These are phyloP conservation scores for Chelonia mydas DNA, from an alignment of 2,797 vertebrate genomes.

Conservation along the genomic window DNA sequence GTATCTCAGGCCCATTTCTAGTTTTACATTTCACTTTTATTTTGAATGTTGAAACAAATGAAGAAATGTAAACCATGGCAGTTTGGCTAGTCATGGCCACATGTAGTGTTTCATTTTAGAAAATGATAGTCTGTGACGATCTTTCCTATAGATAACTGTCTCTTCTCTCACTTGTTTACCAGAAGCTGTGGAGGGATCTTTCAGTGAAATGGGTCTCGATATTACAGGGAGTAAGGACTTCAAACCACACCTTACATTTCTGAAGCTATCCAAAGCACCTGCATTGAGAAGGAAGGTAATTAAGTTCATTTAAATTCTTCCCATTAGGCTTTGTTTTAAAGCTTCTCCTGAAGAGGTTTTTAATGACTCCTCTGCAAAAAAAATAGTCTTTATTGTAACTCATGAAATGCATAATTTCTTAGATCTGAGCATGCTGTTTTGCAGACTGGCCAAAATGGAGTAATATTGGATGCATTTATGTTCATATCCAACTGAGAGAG, in stretches of 20 bases:
- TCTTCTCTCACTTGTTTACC: neutral
- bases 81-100: neutral
- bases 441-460: neutral
- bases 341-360: neutral
- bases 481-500: neutral
- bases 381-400: neutral
- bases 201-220: conserved; percentile 57
- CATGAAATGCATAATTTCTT: neutral
- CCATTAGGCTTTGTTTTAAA: neutral
- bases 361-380: neutral
- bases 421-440: neutral
- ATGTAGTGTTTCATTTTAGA: neutral
- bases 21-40: neutral
- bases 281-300: conserved; percentile 71
- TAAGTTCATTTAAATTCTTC: neutral
- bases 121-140: neutral
- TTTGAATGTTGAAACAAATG: neutral
- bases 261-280: conserved; percentile 75
- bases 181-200: conserved; percentile 71
- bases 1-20: neutral
- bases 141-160: neutral
- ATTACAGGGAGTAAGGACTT: conserved; percentile 71
- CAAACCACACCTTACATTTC: conserved; percentile 77
- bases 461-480: neutral
- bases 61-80: neutral